Percentiles rank a stretch among this genome's conserved stretches.
These are phyloP conservation scores for Philaenus spumarius DNA, from an alignment of 1,140 invertebrate species.

Conservation along the genomic window DNA sequence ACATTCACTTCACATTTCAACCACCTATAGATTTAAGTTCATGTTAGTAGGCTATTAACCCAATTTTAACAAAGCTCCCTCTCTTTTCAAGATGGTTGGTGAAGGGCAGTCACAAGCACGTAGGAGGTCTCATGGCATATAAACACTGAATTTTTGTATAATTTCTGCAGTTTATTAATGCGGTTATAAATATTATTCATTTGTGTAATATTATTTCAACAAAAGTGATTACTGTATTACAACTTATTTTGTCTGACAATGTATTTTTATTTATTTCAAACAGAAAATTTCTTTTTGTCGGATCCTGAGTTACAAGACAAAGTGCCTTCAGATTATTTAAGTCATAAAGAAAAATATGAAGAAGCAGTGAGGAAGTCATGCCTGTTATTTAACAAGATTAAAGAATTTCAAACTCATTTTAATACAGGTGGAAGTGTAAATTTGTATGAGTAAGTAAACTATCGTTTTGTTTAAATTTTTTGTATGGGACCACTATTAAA, in stretches of 20 bases:
- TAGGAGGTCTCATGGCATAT: too few species aligned
- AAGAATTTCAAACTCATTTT: constrained; percentile 38
- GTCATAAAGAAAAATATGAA: constrained; percentile 81
- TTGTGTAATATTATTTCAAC: not conserved
- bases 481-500: too few species aligned
- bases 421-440: constrained; percentile 27
- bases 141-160: not conserved
- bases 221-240: not conserved
- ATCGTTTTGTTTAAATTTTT: too few species aligned
- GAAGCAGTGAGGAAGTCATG: constrained; percentile 70
- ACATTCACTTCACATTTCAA: too few species aligned
- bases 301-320: constrained; percentile 63
- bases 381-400: constrained; percentile 62
- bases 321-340: constrained; percentile 67
- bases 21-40: too few species aligned
- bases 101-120: not conserved
- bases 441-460: constrained; percentile 32
- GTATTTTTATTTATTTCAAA: constrained; percentile 35
- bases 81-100: not conserved
- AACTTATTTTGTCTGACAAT: not conserved
- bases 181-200: not conserved
- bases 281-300: constrained; percentile 65
- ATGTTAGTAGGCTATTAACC: too few species aligned
- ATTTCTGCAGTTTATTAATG: not conserved
- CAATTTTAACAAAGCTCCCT: too few species aligned